Evolutionary conservation across 2,888 invertebrate genomes (phyloP).

Genomic region (Leistus spinibarbis): DNA sequence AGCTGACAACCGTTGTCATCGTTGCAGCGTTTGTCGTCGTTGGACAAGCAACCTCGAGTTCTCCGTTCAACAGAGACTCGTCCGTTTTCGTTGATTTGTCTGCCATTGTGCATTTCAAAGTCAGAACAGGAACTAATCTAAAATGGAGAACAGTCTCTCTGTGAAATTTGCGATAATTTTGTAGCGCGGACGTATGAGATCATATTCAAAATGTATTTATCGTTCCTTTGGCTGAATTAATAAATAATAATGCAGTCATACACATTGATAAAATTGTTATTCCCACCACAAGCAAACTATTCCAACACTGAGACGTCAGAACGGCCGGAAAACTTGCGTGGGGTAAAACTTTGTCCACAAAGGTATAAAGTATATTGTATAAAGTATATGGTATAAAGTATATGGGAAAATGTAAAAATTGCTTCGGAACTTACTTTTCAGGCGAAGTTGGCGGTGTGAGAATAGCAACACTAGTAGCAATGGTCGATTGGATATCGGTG

Average conservation of each 20-base stretch:
- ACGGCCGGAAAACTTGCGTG: neutral
- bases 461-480: constrained; percentile 57
- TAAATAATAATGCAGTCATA: neutral
- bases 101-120: constrained; percentile 62
- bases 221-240: neutral
- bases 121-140: constrained; percentile 55
- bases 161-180: too few relatives aligned
- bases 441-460: constrained; percentile 67
- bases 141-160: too few relatives aligned
- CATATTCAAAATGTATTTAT: neutral
- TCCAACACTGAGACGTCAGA: neutral
- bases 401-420: too few relatives aligned
- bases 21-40: constrained; percentile 62
- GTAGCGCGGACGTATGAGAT: too few relatives aligned
- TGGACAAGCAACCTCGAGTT: constrained; percentile 50
- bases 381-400: neutral
- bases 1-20: constrained; percentile 59
- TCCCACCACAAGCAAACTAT: neutral
- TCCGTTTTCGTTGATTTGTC: constrained; percentile 76
- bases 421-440: constrained; percentile 64
- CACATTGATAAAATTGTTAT: neutral
- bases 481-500: constrained; percentile 49
- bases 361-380: neutral
- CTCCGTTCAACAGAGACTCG: constrained; percentile 54
- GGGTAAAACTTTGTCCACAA: neutral